Conservation (phyloP, 1,140 invertebrate genomes). For the Drosophila paulistorum region DNA sequence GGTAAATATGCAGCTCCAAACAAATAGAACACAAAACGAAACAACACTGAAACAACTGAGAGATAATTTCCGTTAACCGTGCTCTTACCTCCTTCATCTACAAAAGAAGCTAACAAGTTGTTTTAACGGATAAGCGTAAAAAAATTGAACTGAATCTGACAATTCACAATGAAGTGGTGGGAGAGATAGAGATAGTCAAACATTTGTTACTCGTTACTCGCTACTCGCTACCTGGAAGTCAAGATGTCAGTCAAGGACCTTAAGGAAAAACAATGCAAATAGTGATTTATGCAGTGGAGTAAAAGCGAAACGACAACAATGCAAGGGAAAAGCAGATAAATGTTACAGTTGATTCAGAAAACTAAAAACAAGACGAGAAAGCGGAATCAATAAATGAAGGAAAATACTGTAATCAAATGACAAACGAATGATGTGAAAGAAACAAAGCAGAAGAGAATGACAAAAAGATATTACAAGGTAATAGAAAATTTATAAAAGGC, state of each 20-base stretch:
- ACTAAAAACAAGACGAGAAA: no score
- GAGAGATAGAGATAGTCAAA: neutral
- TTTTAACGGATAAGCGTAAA: neutral
- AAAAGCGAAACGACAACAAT: no score
- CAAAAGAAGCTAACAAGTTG: constrained; percentile 2
- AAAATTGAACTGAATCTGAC: neutral
- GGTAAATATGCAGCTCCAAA: constrained; percentile 5
- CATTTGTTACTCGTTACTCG: neutral
- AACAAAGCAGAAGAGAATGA: no score
- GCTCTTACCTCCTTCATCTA: neutral
- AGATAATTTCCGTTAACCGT: constrained; percentile 2
- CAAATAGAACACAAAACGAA: constrained; percentile 11
- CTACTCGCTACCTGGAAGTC: neutral
- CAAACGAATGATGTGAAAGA: no score
- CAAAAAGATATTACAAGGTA: no score
- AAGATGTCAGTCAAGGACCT: neutral
- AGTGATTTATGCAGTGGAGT: no score
- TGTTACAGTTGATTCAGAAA: no score
- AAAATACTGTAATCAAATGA: no score
- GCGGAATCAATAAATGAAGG: no score
- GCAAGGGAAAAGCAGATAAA: no score
- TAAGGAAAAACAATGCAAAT: neutral
- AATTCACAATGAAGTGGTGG: neutral
- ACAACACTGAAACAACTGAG: neutral
- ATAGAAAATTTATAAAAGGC: no score